Evolutionary conservation across 30 jellyfish, hydroid and myxozoan genomes (phyloP), one percentile per base, ranked within the genome.

Genomic region (Mastigias papua): DNA sequence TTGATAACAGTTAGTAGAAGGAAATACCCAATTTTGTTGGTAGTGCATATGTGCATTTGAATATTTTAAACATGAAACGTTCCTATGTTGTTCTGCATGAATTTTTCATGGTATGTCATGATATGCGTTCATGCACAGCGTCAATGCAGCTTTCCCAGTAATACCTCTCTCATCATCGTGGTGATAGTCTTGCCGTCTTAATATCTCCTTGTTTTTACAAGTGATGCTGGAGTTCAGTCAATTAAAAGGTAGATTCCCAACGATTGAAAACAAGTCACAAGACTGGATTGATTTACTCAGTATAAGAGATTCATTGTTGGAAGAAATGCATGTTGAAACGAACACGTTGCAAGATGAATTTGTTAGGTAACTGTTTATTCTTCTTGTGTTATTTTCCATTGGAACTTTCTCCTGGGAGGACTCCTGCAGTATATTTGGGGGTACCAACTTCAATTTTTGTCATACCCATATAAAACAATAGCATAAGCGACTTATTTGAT

Each of bases 291-390:
- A 90, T 30, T 90, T 90, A 4, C 89, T 95, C 11, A 96, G 77
- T 31, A 76, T 81, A 26, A 69, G 99, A 72, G 86, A 85, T 81
- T 79, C 92, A 1, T 89, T 95, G 9, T 73, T 86, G 22, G 99
- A 95, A 80, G 51, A 70, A 34, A 27, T 89, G 71, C 70, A 89
- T 7, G 86, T 95, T 33, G 99, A 86, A 64, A 90, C 75, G 48
- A 98, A 95, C 19, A 6, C 90, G 82, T 74, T 95, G 30, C 90
- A 94, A 16, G 99, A 95, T 76, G 96, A 85, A 27, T 88, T 90
- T 51, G 89, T 78, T n/a, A 78, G 97, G 99, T 86, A 34, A 37
- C 28, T 42, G 25, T 33, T 6, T 6, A 68, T 31, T 16, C 15
- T 28, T 29, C 11, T 0, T 23, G 7, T 6, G 79, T 11, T 19